These are phyloP conservation scores for Meghimatium bilineatum DNA, from an alignment of 2,888 invertebrate genomes.

Conservation along the genomic window DNA sequence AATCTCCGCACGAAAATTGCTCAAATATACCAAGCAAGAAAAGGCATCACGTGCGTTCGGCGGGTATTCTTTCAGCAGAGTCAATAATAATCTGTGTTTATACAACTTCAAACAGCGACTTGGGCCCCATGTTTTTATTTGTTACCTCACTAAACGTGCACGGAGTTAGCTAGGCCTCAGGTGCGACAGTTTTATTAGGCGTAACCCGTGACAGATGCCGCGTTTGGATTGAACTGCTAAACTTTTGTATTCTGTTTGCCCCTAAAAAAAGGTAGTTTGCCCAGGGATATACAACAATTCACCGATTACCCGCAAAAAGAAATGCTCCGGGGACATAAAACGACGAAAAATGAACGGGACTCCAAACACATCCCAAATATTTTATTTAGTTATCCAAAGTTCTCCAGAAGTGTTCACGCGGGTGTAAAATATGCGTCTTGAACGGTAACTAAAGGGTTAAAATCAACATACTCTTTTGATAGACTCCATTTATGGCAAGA, in stretches of 20 bases:
- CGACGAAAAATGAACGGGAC: neutral
- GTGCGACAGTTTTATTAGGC: neutral
- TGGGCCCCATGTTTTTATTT: slow-evolving; percentile 6
- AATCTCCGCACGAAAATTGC: neutral
- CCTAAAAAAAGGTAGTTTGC: neutral
- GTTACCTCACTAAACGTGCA: slow-evolving; percentile 9
- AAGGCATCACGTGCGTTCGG: neutral
- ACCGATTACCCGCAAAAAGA: neutral
- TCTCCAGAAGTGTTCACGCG: neutral
- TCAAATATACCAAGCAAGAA: slow-evolving; percentile 1
- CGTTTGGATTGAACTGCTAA: neutral
- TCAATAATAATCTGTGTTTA: neutral
- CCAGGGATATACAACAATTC: neutral
- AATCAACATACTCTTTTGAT: neutral
- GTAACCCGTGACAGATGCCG: neutral
- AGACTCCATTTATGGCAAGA: neutral
- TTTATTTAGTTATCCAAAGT: neutral
- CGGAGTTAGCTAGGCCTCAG: neutral
- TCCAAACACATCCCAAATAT: neutral
- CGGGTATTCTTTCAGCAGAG: neutral
- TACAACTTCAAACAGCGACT: neutral
- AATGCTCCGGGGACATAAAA: neutral
- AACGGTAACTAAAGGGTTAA: neutral
- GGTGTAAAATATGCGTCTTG: neutral
- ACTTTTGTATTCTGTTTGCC: neutral